Base-by-base conservation (phyloP, 1,140 invertebrate genomes). In the Eulimnadia texana region DNA sequence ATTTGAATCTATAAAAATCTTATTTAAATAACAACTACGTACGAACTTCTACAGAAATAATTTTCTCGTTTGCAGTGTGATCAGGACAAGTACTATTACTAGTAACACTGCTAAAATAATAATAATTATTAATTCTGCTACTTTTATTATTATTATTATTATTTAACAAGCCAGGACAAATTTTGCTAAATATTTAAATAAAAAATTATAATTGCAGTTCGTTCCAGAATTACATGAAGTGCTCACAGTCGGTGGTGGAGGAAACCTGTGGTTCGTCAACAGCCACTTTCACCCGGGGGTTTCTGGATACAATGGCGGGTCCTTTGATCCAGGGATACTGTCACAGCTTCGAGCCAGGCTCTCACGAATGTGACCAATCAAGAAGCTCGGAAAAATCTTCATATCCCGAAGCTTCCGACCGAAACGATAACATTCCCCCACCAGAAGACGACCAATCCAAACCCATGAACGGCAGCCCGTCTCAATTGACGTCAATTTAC, bases 221-320 rank as follows among this genome's bases (percentile, higher is more conserved):
- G 22, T 69, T 69, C 63, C 67, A 68, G 61, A 64, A 66, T 47
- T 69, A 69, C 64, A 64, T 69, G 50, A 65, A 68, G 63, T 69
- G 68, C 49, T 68, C 68, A 2, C 67, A 68, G 47, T 54, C 58
- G 1, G 64, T 67, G 2, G 68, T 69, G 28, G 65, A 53, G 50
- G 63, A 60, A 20, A 68, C 66, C 0, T 69, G 68, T 29, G 68
- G 68, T 27, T 63, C 63, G 47, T 65, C 63, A 57, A 69, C 67
- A 20, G 67, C 68, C 10, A 60, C 58, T 28, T 69, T 69, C 64
- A 69, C 68, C 0, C 67, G 66, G 58, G 63, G 64, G 49, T 69
- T 69, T 58, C 65, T 69, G 23, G 67, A 69, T 47, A 66, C 66
- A 29, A 69, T 69, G 68, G 68, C 68, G 9, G 68, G 68, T 24